Evolutionary conservation across 2,113 vertebrate species (phyloP).

Genomic region (Rynchops niger): DNA sequence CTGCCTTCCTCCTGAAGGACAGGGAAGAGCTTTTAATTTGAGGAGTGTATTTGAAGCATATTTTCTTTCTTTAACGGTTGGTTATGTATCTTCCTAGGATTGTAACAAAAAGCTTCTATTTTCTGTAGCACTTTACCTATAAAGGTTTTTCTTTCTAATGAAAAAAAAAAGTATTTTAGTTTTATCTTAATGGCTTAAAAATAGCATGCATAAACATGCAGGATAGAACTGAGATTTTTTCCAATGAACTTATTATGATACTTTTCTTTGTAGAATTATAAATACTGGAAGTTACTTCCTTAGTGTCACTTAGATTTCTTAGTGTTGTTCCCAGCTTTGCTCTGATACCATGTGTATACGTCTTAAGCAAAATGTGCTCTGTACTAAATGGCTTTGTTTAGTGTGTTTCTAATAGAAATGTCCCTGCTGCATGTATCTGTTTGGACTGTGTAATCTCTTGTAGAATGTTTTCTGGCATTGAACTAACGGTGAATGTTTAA

Average conservation of each 20-base stretch:
- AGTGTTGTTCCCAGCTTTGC: background rate
- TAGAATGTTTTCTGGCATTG: conserved; percentile 37
- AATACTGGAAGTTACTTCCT: conserved; percentile 16
- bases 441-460: conserved; percentile 27
- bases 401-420: conserved; percentile 29
- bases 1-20: background rate
- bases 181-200: background rate
- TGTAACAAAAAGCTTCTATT: background rate
- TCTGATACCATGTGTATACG: background rate
- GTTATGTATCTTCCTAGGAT: background rate
- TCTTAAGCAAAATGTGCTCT: conserved; percentile 23
- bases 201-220: background rate
- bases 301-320: background rate
- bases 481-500: background rate
- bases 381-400: conserved; percentile 25
- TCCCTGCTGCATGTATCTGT: background rate
- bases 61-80: background rate
- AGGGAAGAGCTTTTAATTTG: background rate
- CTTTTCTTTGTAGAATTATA: conserved; percentile 15
- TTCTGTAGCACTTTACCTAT: background rate
- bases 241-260: background rate
- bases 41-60: background rate
- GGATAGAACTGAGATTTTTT: background rate
- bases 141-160: background rate
- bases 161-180: background rate